These are phyloP conservation scores for Elephantulus edwardii DNA, from an alignment of 2,113 vertebrate genomes.

Conservation along the genomic window DNA sequence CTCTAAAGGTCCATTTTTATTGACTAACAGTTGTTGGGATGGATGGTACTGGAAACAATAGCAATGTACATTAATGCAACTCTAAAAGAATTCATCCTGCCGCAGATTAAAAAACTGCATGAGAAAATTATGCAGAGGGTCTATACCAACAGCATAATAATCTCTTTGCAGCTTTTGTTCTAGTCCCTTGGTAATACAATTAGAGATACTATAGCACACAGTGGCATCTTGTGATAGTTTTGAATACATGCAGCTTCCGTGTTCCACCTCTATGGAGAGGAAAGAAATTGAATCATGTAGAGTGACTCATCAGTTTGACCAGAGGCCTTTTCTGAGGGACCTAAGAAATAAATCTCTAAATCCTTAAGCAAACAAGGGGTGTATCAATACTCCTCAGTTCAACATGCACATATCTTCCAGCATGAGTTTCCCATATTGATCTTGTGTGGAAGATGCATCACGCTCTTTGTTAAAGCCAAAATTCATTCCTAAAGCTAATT, in stretches of 20 bases:
- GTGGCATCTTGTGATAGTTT: neutral
- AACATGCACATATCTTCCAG: neutral
- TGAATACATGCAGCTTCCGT: fast-evolving
- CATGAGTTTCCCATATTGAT: neutral
- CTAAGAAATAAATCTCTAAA: neutral
- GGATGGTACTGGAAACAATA: neutral
- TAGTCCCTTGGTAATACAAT: neutral
- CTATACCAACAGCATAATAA: neutral
- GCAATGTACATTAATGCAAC: neutral
- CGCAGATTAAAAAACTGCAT: neutral
- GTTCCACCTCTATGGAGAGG: neutral
- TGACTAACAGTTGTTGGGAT: neutral
- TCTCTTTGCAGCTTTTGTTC: neutral
- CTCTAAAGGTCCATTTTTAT: neutral
- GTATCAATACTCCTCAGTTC: neutral
- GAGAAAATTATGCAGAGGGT: neutral
- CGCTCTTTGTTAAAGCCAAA: neutral
- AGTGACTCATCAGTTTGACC: no score
- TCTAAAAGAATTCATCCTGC: neutral
- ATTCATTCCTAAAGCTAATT: neutral
- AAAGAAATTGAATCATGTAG: neutral
- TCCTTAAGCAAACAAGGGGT: neutral
- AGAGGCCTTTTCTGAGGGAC: neutral
- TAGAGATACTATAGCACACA: neutral
- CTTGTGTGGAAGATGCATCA: neutral